phyloP scores from a whole-genome alignment of 1,140 invertebrate genomes.

The Littorina saxatilis region DNA sequence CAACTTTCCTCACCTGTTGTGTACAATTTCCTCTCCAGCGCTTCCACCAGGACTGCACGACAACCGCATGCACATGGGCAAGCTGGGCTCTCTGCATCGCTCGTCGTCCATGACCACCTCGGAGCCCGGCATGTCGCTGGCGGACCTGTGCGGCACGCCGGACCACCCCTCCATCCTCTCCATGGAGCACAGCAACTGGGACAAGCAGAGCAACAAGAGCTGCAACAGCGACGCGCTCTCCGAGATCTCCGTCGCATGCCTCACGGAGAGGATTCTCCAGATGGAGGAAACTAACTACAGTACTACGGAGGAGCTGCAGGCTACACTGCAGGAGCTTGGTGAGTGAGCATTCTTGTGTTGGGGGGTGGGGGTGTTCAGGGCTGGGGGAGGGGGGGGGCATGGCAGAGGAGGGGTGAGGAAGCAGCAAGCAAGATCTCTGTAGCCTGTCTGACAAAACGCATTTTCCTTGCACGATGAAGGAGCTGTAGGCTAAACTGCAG shows the following conservation, averaged over 20 bases:
- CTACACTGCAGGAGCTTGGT: constrained; percentile 85
- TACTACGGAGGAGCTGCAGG: constrained; percentile 96
- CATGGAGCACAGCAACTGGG: constrained; percentile 80
- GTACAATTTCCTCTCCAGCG: too few species aligned
- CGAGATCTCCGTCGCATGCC: constrained; percentile 92
- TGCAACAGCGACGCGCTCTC: constrained; percentile 80
- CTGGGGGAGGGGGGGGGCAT: background rate
- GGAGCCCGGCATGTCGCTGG: constrained; percentile 76
- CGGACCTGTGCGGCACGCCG: constrained; percentile 67
- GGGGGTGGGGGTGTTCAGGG: background rate
- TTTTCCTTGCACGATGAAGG: too few species aligned
- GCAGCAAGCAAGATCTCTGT: too few species aligned
- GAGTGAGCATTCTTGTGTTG: background rate
- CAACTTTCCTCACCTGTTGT: too few species aligned
- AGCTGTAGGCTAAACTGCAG: too few species aligned
- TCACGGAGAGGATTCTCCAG: constrained; percentile 94
- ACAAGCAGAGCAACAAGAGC: constrained; percentile 88
- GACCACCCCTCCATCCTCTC: constrained; percentile 65
- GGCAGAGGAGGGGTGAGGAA: too few species aligned
- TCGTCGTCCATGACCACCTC: constrained; percentile 75
- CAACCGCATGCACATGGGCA: constrained; percentile 23
- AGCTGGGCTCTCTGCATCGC: constrained; percentile 45
- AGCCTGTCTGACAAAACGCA: too few species aligned
- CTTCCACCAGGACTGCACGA: constrained; percentile 23
- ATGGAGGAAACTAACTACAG: constrained; percentile 92